Percentiles rank a stretch among this genome's conserved stretches.
Evolutionary conservation across 2,113 vertebrate species (phyloP).

Genomic region (Suncus etruscus): DNA sequence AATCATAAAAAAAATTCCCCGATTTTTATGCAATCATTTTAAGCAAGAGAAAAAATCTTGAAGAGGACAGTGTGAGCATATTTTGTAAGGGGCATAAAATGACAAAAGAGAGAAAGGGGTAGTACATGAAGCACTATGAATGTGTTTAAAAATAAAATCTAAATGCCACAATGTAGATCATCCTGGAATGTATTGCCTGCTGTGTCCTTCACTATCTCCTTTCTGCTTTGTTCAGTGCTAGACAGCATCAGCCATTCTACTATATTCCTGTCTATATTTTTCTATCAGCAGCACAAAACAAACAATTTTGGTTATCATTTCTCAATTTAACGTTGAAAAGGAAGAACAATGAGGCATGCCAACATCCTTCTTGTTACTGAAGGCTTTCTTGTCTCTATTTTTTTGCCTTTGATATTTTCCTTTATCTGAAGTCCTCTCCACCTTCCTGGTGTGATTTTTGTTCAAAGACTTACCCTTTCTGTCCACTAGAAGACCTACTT

Average conservation of each 20-base stretch:
- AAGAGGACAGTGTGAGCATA: constrained; percentile 44
- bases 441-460: not conserved
- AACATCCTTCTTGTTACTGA: not conserved
- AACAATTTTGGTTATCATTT: constrained; percentile 17
- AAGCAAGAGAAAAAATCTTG: not conserved
- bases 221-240: not conserved
- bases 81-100: not conserved
- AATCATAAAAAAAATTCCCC: not conserved
- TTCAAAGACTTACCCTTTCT: not conserved
- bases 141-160: constrained; percentile 72
- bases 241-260: not conserved
- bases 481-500: not conserved
- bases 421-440: not conserved
- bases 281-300: not conserved
- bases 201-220: constrained; percentile 59
- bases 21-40: constrained; percentile 5
- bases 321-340: constrained; percentile 15
- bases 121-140: constrained; percentile 45
- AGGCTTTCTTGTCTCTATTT: too few species aligned
- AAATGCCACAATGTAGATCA: constrained; percentile 68
- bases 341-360: not conserved
- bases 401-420: not conserved
- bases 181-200: constrained; percentile 11
- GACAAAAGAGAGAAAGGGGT: not conserved
- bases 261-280: not conserved